Evolutionary conservation across 1,140 invertebrate species (phyloP).

Genomic region (Trichonephila clavipes): DNA sequence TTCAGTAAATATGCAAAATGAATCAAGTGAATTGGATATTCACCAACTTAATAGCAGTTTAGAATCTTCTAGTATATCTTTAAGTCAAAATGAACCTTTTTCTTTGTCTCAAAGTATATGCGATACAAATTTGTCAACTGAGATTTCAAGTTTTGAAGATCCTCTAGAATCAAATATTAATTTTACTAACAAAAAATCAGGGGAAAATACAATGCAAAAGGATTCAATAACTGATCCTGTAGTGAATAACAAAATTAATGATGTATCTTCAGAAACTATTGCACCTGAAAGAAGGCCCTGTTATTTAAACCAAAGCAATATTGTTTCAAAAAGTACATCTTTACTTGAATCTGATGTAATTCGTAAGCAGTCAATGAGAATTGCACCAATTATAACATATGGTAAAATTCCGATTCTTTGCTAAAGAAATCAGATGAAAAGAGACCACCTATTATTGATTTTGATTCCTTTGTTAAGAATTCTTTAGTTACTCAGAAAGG

Average conservation of each 20-base stretch:
- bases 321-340: too few species aligned
- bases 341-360: not conserved
- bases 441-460: slow-evolving; percentile 4
- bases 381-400: slow-evolving; percentile 28
- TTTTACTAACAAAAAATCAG: not conserved
- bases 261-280: not conserved
- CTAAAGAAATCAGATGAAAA: not conserved
- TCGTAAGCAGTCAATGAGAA: not conserved
- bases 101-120: not conserved
- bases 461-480: slow-evolving; percentile 34
- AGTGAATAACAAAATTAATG: not conserved
- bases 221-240: not conserved
- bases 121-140: not conserved
- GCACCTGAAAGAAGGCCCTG: not conserved
- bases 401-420: not conserved
- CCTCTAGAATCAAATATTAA: not conserved
- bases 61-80: slow-evolving; percentile 8
- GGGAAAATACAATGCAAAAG: not conserved
- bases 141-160: not conserved
- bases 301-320: not conserved
- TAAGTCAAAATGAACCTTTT: not conserved
- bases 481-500: not conserved
- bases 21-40: slow-evolving; percentile 20
- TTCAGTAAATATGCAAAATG: not conserved
- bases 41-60: slow-evolving; percentile 7